Conservation (phyloP, 35 echinoderm and acorn worm species). For the Ophiothrix spiculata region DNA sequence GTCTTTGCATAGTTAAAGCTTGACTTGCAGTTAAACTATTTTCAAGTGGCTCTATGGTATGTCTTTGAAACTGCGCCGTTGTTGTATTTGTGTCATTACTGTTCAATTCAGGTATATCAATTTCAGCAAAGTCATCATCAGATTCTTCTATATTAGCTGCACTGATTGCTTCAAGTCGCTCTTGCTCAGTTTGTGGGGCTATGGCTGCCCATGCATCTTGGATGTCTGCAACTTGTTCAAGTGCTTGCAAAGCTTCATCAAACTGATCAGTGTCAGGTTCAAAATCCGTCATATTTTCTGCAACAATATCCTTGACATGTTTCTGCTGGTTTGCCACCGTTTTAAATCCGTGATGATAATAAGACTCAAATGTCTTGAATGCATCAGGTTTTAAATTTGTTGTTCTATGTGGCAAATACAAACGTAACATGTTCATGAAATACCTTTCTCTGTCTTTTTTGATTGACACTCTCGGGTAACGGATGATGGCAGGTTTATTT, state of each 20-base stretch:
- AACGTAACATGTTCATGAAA: slow-evolving; percentile 32
- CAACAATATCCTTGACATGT: slow-evolving; percentile 5
- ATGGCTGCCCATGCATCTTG: slow-evolving; percentile 64
- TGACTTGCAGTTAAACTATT: background rate
- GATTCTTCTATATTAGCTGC: background rate
- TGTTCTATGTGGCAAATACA: slow-evolving; percentile 48
- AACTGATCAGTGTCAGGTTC: background rate
- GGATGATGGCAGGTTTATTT: slow-evolving; percentile 29
- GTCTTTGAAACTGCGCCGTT: background rate
- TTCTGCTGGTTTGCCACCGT: slow-evolving; percentile 24
- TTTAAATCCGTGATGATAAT: slow-evolving; percentile 28
- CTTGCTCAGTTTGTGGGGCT: slow-evolving; percentile 44
- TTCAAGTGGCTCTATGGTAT: slow-evolving; percentile 15
- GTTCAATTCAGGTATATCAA: slow-evolving; percentile 31
- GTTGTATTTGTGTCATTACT: background rate
- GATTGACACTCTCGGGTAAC: slow-evolving; percentile 27
- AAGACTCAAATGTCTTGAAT: slow-evolving; percentile 11
- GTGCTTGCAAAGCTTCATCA: slow-evolving; percentile 22
- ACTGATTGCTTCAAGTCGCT: slow-evolving; percentile 19
- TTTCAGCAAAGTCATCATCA: slow-evolving; percentile 37
- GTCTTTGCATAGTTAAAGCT: slow-evolving; percentile 11
- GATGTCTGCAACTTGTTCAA: slow-evolving; percentile 17
- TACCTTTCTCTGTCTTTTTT: slow-evolving; percentile 28
- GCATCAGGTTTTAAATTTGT: slow-evolving; percentile 35
- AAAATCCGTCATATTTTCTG: slow-evolving; percentile 18